Conservation (phyloP, 2,113 vertebrate genomes). For the Thunnus thynnus region DNA sequence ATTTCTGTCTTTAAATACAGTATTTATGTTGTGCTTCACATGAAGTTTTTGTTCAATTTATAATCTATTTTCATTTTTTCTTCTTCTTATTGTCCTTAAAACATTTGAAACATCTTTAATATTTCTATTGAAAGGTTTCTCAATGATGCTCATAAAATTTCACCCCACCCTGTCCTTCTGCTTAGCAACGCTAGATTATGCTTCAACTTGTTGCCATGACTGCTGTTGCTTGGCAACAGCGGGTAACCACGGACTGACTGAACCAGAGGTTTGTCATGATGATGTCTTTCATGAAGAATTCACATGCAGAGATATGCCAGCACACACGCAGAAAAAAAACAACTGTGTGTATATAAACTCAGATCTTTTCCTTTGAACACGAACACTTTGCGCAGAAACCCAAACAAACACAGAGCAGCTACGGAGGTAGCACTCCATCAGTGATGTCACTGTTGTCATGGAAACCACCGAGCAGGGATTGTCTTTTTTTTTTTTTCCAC, state of each 20-base stretch:
- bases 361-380: neutral
- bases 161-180: conserved; percentile 46
- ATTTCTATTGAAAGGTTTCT: conserved; percentile 23
- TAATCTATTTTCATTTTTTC: too few species aligned
- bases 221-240: conserved; percentile 86
- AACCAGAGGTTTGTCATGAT: conserved; percentile 62
- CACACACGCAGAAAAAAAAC: neutral
- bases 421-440: conserved; percentile 42
- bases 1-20: neutral
- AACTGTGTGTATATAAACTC: neutral
- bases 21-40: neutral
- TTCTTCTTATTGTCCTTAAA: neutral
- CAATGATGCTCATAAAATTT: conserved; percentile 33
- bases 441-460: conserved; percentile 89
- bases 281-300: conserved; percentile 50
- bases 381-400: conserved; percentile 24
- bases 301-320: conserved; percentile 24
- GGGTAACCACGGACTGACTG: conserved; percentile 76
- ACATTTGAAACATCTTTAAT: conserved; percentile 6
- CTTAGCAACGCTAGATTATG: conserved; percentile 69
- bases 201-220: conserved; percentile 75
- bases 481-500: conserved; percentile 35
- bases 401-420: conserved; percentile 24
- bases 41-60: too few species aligned
- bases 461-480: conserved; percentile 81